Evolutionary conservation across 2,888 invertebrate genomes (phyloP), one percentile per base, ranked within the genome.

Genomic region (Auanema freiburgensis): DNA sequence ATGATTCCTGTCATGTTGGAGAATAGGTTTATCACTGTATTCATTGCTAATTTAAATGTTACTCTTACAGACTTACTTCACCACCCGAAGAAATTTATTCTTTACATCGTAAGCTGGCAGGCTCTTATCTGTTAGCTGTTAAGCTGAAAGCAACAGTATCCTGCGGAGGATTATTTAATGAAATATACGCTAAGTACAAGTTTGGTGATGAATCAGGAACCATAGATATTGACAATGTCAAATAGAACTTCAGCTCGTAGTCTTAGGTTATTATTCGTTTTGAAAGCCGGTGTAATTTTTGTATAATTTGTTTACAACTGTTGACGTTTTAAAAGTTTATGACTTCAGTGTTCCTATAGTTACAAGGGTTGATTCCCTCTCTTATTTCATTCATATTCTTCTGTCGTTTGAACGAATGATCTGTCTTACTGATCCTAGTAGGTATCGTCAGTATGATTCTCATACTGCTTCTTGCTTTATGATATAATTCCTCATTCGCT

Each of bases 81-180:
- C 98, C 98, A 0, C 98, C 98, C 0, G 96, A 97, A 85, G 97
- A 98, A 86, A 92, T 94, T 74, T 98, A 98, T 86, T 97, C 97
- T 0, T 87, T 98, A 21, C 98, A 99, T 84, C 88, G 97, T 64
- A 98, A 98, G 86, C 87, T 98, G 53, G 93, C 97, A 0, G 98
- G 98, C 14, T 76, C 79, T 8, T 79, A 79, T 57, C 67, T 82
- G 24, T 71, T 82, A 16, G 81, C 81, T 33, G 74, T 81, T 6
- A 81, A 82, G 63, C 70, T 81, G 49, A 74, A 76, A 63, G 81
- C 81, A n/a, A 72, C 72, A 12, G 81, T 81, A 6, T 71, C 81
- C 1, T 81, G 81, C 59, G 81, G 81, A 23, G 78, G 79, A 14
- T 53, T 81, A 10, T 81, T 81, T 64, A 68, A 66, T 25, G 71